These are phyloP conservation scores for Rhegmatorhina hoffmannsi DNA, from an alignment of 2,113 vertebrate genomes.

Conservation along the genomic window DNA sequence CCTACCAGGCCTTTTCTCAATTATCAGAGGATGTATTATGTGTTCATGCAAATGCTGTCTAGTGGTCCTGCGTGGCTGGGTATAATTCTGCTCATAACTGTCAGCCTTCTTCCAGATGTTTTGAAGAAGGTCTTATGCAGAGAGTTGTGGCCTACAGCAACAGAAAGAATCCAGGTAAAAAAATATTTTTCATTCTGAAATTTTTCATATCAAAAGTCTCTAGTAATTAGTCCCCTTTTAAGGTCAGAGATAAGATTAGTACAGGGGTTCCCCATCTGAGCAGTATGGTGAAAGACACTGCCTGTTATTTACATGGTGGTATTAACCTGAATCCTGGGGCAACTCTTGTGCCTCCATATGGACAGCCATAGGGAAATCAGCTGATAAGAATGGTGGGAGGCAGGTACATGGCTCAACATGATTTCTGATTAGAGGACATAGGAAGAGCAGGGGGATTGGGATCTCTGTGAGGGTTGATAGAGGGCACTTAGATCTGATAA, in stretches of 20 bases:
- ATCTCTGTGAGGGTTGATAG: neutral
- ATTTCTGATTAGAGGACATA: neutral
- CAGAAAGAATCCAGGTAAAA: slow-evolving; percentile 91
- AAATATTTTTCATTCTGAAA: neutral
- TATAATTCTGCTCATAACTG: slow-evolving; percentile 88
- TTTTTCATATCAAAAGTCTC: neutral
- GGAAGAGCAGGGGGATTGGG: neutral
- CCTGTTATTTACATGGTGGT: neutral
- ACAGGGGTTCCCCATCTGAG: neutral
- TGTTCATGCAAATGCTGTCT: slow-evolving; percentile 97
- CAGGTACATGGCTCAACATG: neutral
- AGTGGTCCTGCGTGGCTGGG: slow-evolving; percentile 95
- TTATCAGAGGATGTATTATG: slow-evolving; percentile 99
- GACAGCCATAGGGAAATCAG: neutral
- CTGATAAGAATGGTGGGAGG: neutral
- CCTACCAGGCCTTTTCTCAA: slow-evolving; percentile 92
- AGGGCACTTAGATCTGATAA: neutral
- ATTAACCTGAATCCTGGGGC: neutral
- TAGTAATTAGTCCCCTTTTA: neutral
- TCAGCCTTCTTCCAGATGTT: slow-evolving; percentile 93
- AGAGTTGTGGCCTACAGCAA: slow-evolving; percentile 92
- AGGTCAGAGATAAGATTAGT: neutral
- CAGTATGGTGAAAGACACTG: neutral
- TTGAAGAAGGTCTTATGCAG: slow-evolving; percentile 91
- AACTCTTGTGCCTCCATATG: neutral